These are phyloP conservation scores for Serrognathus titanus DNA, from an alignment of 2,888 invertebrate genomes.

Conservation along the genomic window DNA sequence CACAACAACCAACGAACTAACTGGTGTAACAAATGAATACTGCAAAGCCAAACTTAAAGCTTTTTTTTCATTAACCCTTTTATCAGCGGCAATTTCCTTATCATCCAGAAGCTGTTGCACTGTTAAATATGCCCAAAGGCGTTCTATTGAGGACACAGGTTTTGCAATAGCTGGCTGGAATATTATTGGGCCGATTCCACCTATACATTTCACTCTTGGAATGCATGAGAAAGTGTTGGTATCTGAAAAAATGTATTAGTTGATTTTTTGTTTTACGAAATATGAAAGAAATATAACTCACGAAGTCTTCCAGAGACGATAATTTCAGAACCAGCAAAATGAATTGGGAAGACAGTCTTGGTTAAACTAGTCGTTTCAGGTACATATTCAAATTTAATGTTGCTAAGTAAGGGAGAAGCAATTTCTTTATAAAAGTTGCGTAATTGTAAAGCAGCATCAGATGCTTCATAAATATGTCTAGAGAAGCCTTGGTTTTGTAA, in stretches of 20 bases:
- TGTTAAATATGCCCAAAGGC: constrained; percentile 64
- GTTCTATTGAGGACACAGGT: constrained; percentile 39
- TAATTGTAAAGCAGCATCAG: constrained; percentile 51
- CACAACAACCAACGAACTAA: constrained; percentile 65
- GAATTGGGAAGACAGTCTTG: constrained; percentile 55
- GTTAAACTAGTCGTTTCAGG: constrained; percentile 49
- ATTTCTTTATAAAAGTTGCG: too few relatives aligned
- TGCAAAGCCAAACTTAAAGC: constrained; percentile 50
- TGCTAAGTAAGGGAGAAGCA: too few relatives aligned
- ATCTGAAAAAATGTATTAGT: background rate
- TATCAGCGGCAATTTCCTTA: constrained; percentile 39
- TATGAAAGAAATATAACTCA: constrained; percentile 8
- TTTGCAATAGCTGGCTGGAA: constrained; percentile 34
- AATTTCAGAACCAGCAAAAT: constrained; percentile 62
- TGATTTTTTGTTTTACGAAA: background rate
- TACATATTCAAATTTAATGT: too few relatives aligned
- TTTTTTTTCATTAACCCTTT: constrained; percentile 36
- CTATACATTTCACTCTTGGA: constrained; percentile 26
- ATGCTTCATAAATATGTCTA: constrained; percentile 69
- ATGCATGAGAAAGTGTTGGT: background rate
- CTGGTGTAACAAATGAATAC: constrained; percentile 66
- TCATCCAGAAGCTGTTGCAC: constrained; percentile 62
- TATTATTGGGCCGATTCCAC: constrained; percentile 30
- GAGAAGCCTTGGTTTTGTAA: constrained; percentile 65
- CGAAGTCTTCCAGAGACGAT: constrained; percentile 58